phyloP scores from a whole-genome alignment of 2,113 vertebrate species.

The Scomber japonicus region DNA sequence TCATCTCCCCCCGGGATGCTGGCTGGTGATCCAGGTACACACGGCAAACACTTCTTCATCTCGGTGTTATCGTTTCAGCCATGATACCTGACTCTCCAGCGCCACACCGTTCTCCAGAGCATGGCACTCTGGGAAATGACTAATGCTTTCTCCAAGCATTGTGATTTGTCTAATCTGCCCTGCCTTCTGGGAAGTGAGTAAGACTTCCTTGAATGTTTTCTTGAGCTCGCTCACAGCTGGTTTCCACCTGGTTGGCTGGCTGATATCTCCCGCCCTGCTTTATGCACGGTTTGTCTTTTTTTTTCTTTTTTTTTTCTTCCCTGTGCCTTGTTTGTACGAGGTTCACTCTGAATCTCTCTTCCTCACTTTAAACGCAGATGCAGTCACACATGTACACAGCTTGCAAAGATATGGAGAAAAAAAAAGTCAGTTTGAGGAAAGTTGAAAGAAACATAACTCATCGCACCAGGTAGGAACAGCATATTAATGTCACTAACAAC shows the following conservation, averaged over 20 bases:
- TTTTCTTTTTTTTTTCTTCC: neutral
- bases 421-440: constrained; percentile 36
- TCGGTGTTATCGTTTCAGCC: constrained; percentile 71
- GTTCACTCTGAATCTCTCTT: constrained; percentile 31
- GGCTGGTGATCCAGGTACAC: constrained; percentile 69
- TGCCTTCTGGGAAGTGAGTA: constrained; percentile 65
- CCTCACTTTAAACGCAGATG: constrained; percentile 40
- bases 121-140: constrained; percentile 68
- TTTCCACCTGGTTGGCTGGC: constrained; percentile 64
- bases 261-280: constrained; percentile 54
- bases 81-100: constrained; percentile 69
- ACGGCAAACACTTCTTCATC: constrained; percentile 72
- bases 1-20: constrained; percentile 63
- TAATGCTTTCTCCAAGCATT: constrained; percentile 66
- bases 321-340: constrained; percentile 22
- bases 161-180: constrained; percentile 68
- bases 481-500: constrained; percentile 65
- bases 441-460: constrained; percentile 36
- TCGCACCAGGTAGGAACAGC: constrained; percentile 34
- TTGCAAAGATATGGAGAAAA: constrained; percentile 9
- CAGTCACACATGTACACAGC: constrained; percentile 28
- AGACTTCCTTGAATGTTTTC: constrained; percentile 66
- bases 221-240: constrained; percentile 57
- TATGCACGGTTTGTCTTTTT: constrained; percentile 9
- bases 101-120: constrained; percentile 59